Conservation (phyloP, 2,113 vertebrate genomes). For the Catharus bicknelli region DNA sequence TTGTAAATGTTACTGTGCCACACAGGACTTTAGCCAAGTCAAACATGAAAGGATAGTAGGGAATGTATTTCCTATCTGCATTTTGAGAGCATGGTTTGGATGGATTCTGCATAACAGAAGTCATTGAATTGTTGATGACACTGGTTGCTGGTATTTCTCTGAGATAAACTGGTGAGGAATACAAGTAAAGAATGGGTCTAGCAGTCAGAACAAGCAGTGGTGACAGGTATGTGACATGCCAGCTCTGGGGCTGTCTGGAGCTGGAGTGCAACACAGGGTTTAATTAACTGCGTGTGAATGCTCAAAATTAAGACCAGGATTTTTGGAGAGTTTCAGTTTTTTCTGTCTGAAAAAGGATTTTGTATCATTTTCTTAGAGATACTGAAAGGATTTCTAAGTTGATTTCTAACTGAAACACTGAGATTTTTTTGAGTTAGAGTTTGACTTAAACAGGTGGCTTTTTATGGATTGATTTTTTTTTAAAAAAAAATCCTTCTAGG, state of each 20-base stretch:
- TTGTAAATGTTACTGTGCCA: background rate
- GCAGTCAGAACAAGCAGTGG: background rate
- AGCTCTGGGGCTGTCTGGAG: background rate
- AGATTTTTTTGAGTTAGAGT: background rate
- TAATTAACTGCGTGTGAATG: background rate
- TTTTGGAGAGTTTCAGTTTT: background rate
- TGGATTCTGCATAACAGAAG: background rate
- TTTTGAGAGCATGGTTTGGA: background rate
- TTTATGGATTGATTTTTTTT: background rate
- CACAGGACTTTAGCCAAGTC: background rate
- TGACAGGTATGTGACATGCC: background rate
- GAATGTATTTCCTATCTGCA: fast-evolving
- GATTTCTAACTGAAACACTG: background rate
- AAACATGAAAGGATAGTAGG: fast-evolving
- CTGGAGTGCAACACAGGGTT: background rate
- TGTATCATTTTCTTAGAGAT: background rate
- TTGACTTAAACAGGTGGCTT: background rate
- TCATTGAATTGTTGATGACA: background rate
- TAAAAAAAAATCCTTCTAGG: background rate
- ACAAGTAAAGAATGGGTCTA: background rate
- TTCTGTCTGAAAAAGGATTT: background rate
- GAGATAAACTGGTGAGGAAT: background rate
- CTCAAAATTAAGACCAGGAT: background rate
- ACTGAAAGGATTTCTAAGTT: background rate
- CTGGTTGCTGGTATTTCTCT: background rate